Percentiles rank a stretch among this genome's conserved stretches.
phyloP scores from a whole-genome alignment of 2,888 invertebrate species.

The Ophraella communa region DNA sequence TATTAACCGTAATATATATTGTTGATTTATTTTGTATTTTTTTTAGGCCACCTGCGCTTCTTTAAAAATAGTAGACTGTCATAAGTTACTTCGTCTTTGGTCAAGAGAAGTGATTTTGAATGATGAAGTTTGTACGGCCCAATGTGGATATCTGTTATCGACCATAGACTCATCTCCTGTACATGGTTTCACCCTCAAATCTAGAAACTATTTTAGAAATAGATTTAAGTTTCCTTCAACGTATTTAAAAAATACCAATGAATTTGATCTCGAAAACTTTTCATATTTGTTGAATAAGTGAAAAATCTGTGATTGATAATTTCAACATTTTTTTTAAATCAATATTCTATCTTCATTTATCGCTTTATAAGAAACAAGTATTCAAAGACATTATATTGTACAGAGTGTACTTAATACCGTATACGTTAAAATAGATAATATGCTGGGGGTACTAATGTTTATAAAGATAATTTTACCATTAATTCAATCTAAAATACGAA shows the following conservation, averaged over 20 bases:
- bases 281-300: conserved; percentile 11
- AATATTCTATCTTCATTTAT: not conserved
- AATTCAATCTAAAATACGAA: too few relatives aligned
- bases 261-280: conserved; percentile 5
- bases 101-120: conserved; percentile 80
- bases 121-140: conserved; percentile 90
- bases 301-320: too few relatives aligned
- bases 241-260: not conserved
- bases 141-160: conserved; percentile 80
- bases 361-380: not conserved
- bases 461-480: too few relatives aligned
- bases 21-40: not conserved
- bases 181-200: conserved; percentile 5
- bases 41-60: conserved; percentile 87
- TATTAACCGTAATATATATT: too few relatives aligned
- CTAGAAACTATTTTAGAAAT: not conserved
- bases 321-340: not conserved
- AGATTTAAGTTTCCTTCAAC: not conserved
- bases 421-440: too few relatives aligned
- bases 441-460: too few relatives aligned
- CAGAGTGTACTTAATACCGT: not conserved
- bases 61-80: conserved; percentile 85
- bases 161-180: conserved; percentile 54
- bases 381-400: not conserved
- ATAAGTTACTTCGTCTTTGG: conserved; percentile 81